Base-by-base conservation (phyloP, 2,113 vertebrate genomes). In the Theropithecus gelada region DNA sequence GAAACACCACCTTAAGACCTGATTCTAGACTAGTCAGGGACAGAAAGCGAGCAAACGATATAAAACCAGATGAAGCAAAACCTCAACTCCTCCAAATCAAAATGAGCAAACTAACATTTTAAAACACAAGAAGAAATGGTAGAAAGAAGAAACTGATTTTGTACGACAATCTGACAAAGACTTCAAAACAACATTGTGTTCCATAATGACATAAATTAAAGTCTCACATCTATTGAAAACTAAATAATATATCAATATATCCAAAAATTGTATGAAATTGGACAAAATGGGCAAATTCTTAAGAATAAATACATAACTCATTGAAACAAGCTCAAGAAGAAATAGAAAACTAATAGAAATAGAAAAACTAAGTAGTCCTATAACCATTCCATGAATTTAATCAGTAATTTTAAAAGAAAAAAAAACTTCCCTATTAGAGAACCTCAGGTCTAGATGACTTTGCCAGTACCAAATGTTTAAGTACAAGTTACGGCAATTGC, bases 11-110 rank as follows among this genome's bases (percentile, higher is more conserved):
- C 20, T 20, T 40, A 1, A 18, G 22, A 0, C 57, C 68, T 17
- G 84, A 11, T 2, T 52, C 68, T 0, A 12, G 8, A 35, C 50
- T 9, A 14, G 1, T 38, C 75, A 30, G 64, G 16, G 23, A 52
- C 17, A 27, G 27, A 25, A 14, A 8, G 35, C 1, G 14, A 1
- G 20, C 0, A 40, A 48, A 55, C 5, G 48, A 18, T 9, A 0
- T 0, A 32, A 27, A 61, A 8, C 25, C 57, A 18, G 61, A 25
- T 2, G 35, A n/a, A 27, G 70, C 9, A 6, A 59, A 80, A 25
- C 5, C 5, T n/a, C 20, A 32, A 6, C 2, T 8, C 20, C 59
- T 78, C 20, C 59, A 38, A 8, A 32, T 8, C 43, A 3, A 25
- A 57, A 13, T 3, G 18, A 38, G 23, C 66, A 55, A 22, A 48